Conservation (phyloP, 2,113 vertebrate genomes). For the Elephantulus edwardii region DNA sequence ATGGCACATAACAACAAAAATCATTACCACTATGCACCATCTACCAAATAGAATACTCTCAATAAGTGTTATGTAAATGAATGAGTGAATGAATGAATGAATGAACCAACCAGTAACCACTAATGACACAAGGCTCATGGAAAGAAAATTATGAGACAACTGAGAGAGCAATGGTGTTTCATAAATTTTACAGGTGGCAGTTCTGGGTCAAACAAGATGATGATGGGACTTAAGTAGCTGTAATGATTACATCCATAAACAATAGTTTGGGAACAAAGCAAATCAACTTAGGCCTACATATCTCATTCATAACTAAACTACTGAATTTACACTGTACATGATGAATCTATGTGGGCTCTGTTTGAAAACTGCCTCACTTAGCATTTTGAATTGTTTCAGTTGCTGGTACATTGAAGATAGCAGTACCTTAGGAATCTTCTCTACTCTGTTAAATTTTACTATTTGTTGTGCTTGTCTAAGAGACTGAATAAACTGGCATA, state of each 20-base stretch:
- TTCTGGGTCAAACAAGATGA: background rate
- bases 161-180: no score
- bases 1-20: no score
- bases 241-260: background rate
- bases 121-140: background rate
- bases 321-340: background rate
- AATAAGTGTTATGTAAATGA: background rate
- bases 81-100: background rate
- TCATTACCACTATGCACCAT: background rate
- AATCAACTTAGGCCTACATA: background rate
- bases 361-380: background rate
- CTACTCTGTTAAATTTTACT: background rate
- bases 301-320: background rate
- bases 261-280: background rate
- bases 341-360: background rate
- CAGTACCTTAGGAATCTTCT: background rate
- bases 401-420: background rate
- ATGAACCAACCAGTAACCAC: background rate
- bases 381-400: background rate
- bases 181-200: background rate
- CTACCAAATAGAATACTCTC: background rate
- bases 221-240: background rate
- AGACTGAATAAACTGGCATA: background rate
- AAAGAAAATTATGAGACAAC: background rate
- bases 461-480: background rate